Conservation (phyloP, 2,888 invertebrate genomes). For the Thecocarcelia acutangulata region DNA sequence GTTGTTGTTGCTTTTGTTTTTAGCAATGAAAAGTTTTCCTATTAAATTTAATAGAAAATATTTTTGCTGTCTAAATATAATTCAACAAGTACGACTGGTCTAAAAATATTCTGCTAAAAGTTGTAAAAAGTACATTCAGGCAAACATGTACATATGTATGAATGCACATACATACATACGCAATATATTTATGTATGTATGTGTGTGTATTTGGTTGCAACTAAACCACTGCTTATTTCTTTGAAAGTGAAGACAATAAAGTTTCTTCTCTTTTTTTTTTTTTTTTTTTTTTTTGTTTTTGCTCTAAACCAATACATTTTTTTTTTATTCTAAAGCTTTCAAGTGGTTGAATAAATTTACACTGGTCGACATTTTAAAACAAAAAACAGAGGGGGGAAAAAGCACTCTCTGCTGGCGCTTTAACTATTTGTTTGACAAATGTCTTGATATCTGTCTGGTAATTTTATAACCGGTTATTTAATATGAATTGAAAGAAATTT, state of each 20-base stretch:
- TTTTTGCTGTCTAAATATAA: slow-evolving; percentile 39
- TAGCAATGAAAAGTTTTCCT: slow-evolving; percentile 32
- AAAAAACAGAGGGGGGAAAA: not conserved
- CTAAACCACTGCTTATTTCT: not conserved
- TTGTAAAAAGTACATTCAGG: no score
- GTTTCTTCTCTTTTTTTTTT: no score
- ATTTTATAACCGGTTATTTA: slow-evolving; percentile 21
- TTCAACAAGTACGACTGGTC: slow-evolving; percentile 48
- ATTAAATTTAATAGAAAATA: slow-evolving; percentile 54
- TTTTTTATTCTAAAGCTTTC: slow-evolving; percentile 17
- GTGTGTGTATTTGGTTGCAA: no score
- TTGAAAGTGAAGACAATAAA: slow-evolving; percentile 16
- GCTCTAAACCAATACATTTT: slow-evolving; percentile 35
- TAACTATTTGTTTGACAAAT: slow-evolving; percentile 11
- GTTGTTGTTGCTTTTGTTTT: not conserved
- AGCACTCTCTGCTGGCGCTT: slow-evolving; percentile 36
- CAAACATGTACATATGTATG: not conserved
- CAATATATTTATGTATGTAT: no score
- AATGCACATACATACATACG: no score
- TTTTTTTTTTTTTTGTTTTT: slow-evolving; percentile 5
- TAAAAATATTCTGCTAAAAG: not conserved
- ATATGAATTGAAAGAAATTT: slow-evolving; percentile 39
- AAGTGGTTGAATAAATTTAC: slow-evolving; percentile 42
- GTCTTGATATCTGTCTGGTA: slow-evolving; percentile 21
- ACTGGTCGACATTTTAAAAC: slow-evolving; percentile 15